Percentiles rank a stretch among this genome's conserved stretches.
Evolutionary conservation across 2,888 invertebrate species (phyloP).

Genomic region (Leptinotarsa tumamoca): DNA sequence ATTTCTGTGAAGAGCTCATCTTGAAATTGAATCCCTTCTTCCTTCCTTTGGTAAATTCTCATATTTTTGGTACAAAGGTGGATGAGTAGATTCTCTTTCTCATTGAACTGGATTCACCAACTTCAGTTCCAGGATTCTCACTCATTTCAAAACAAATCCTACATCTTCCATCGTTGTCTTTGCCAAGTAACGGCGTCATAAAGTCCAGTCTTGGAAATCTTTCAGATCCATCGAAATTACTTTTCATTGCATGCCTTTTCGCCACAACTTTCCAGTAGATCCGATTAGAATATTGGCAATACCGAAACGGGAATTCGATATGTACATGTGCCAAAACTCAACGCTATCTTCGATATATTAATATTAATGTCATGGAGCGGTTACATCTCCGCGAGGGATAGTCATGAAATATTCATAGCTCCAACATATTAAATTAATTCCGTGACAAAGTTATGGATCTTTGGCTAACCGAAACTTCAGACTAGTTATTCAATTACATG

Average conservation of each 20-base stretch:
- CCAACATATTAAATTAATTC: conserved; percentile 40
- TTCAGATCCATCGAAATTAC: not conserved
- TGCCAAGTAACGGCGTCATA: too few species aligned
- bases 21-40: too few species aligned
- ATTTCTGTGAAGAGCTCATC: too few species aligned
- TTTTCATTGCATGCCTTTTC: not conserved
- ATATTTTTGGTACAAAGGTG: too few species aligned
- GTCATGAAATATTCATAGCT: conserved; percentile 40
- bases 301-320: conserved; percentile 31
- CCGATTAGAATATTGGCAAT: conserved; percentile 30
- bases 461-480: conserved; percentile 40
- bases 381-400: conserved; percentile 33
- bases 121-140: too few species aligned
- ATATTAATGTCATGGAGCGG: conserved; percentile 38
- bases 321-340: conserved; percentile 41
- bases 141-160: too few species aligned
- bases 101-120: too few species aligned
- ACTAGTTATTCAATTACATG: conserved; percentile 36
- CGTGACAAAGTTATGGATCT: conserved; percentile 41
- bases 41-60: too few species aligned
- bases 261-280: not conserved
- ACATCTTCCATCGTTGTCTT: too few species aligned
- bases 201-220: too few species aligned
- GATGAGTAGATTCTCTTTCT: too few species aligned
- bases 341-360: conserved; percentile 37